A percentile compares a stretch with the other conserved stretches of the same genome.
Evolutionary conservation across 2,888 invertebrate species (phyloP).

Genomic region (Andrena haemorrhoa): DNA sequence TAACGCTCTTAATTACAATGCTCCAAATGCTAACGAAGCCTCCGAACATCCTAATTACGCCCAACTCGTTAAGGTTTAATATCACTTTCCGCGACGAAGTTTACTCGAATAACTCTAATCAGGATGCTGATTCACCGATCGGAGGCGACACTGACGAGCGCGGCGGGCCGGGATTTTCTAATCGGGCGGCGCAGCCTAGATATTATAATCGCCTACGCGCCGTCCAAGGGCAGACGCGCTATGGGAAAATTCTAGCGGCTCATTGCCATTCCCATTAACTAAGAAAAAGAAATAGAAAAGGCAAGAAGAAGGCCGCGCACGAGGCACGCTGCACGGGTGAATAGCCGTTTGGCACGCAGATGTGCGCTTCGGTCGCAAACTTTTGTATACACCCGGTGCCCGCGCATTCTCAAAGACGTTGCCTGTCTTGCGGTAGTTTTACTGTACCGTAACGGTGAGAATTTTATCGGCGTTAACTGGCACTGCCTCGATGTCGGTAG

Average conservation of each 20-base stretch:
- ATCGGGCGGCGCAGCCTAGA: background rate
- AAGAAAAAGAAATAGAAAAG: constrained; percentile 17
- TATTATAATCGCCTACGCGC: background rate
- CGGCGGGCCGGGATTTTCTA: background rate
- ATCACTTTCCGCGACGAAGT: background rate
- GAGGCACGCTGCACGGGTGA: constrained; percentile 58
- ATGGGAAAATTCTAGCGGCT: constrained; percentile 61
- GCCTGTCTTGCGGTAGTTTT: constrained; percentile 81
- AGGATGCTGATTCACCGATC: background rate
- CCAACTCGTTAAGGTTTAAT: background rate
- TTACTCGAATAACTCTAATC: background rate
- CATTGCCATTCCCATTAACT: constrained; percentile 62
- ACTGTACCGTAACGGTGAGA: constrained; percentile 82
- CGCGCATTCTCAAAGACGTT: constrained; percentile 65
- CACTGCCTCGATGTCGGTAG: constrained; percentile 38
- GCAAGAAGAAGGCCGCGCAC: constrained; percentile 58
- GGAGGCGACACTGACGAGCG: background rate
- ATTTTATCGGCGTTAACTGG: constrained; percentile 77
- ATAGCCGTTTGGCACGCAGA: constrained; percentile 66
- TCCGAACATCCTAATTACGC: constrained; percentile 15
- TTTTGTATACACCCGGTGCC: constrained; percentile 48
- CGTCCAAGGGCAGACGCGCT: constrained; percentile 17
- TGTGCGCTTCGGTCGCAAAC: constrained; percentile 42
- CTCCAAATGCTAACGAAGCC: constrained; percentile 16
- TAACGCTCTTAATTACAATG: constrained; percentile 27